Evolutionary conservation across 1,140 invertebrate species (phyloP), one percentile per base, ranked within the genome.

Genomic region (Semibalanus balanoides): DNA sequence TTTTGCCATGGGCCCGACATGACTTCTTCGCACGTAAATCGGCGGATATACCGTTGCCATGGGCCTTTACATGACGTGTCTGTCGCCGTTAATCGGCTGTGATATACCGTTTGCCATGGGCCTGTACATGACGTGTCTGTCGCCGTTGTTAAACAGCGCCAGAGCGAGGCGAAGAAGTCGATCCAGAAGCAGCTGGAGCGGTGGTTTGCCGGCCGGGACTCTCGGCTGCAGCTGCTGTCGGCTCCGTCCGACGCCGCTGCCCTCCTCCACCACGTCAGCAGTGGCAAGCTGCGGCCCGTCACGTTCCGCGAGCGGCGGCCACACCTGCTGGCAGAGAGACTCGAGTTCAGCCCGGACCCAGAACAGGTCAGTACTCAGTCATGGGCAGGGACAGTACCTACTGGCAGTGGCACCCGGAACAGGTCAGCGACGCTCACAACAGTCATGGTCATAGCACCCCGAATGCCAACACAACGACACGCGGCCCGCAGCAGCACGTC

Each of bases 261-360:
- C 71, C 35, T 78, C 35, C 43, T 77, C 30, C 71, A 77, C 3
- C 78, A 77, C 30, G 76, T 77, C 22, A 75, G 76, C 27, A 64
- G 72, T 40, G 76, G 76, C 30, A 73, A 74, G 28, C 76, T 75
- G 70, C 43, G 78, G 14, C 78, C 76, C n/a, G 64, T 78, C 31
- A 77, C 76, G 95, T 25, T 86, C 88, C 79, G 92, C 91, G 80
- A 88, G 91, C 82, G 90, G 93, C 86, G 95, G 79, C 87, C 93
- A 0, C 89, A 95, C 84, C 81, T 98, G 72, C 85, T 95, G 74
- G 91, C 90, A 31, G 95, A 98, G 84, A 83, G 90, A 79, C 81
- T 93, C 17, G 86, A 90, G 77, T 96, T 89, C 87, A 84, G 87
- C 76, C 82, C 87, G 14, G 84, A 88, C 82, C 78, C 80, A 31